Evolutionary conservation across 2,888 invertebrate species (phyloP), one percentile per base, ranked within the genome.

Genomic region (Lithosia quadra): DNA sequence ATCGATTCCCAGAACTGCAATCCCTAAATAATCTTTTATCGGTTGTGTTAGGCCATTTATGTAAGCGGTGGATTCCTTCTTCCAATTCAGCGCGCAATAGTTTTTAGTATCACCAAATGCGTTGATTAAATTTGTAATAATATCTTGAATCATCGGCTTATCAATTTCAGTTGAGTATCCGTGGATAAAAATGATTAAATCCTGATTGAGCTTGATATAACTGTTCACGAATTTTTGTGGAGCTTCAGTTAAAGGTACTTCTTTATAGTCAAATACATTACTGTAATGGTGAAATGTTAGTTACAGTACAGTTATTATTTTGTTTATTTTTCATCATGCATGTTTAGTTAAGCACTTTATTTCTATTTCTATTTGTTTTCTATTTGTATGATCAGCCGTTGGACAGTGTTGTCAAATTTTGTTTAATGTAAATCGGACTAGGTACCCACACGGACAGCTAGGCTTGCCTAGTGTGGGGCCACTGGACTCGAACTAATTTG

Each of bases 41-140:
- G 63, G 55, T 18, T 9, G 13, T n/a, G 36, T 13, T 55, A 63
- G 13, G 18, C 10, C 15, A 49, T 55, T 34, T 36, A 63, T 22
- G 21, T 63, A 63, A 22, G 63, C 63, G 0, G 36, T 9, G 22
- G 55, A 22, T 24, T 22, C 63, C 4, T 15, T 9, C 22, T 63
- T 15, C 63, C 63, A 63, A 22, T 63, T 63, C 18, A 63, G 55
- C 0, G 53, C 34, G 5, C 63, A 63, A 21, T 24, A 36, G 22
- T 34, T 55, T 34, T 63, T 63, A 15, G 22, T 55, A 8, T 63
- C 53, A 34, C 34, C 15, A 15, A 34, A 63, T 3, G 53, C 13
- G 0, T 57, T 13, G 13, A 63, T 36, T 10, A 34, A 36, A 10
- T 18, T 60, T 24, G 15, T 18, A 0, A 60, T 24, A 18, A 60